These are phyloP conservation scores for Myotis vivesi DNA, from an alignment of 2,797 vertebrate genomes.

Conservation along the genomic window DNA sequence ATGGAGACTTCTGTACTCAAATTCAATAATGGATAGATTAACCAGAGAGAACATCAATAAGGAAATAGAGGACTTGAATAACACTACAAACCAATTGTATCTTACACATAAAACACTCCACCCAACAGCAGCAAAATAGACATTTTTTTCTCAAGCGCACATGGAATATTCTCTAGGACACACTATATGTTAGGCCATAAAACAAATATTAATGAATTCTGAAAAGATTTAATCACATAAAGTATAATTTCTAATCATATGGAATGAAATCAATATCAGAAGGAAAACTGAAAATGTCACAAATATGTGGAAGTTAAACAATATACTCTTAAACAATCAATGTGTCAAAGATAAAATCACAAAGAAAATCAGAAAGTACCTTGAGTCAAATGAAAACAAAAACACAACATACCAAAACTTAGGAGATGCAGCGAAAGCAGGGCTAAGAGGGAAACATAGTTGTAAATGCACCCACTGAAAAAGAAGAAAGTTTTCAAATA, in stretches of 20 bases:
- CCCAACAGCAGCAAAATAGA: neutral
- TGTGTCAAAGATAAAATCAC: neutral
- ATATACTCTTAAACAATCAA: neutral
- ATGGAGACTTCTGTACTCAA: neutral
- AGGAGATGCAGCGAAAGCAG: neutral
- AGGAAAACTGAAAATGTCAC: slow-evolving; percentile 26
- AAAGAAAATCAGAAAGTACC: neutral
- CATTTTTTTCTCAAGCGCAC: neutral
- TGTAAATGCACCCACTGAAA: neutral
- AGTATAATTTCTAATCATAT: slow-evolving; percentile 1
- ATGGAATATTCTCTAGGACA: neutral
- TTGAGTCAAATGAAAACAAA: neutral
- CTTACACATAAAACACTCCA: neutral
- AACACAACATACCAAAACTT: neutral
- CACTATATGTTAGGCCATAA: neutral
- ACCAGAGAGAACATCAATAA: neutral
- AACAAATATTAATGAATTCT: neutral
- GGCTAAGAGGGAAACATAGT: neutral
- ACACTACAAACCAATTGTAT: neutral
- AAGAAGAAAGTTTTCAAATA: neutral
- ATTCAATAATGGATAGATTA: neutral
- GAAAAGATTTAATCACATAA: neutral
- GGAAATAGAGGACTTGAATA: neutral
- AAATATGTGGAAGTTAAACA: neutral
- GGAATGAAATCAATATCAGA: neutral